Conservation (phyloP, 2,797 vertebrate genomes). For the Epinephelus coioides region DNA sequence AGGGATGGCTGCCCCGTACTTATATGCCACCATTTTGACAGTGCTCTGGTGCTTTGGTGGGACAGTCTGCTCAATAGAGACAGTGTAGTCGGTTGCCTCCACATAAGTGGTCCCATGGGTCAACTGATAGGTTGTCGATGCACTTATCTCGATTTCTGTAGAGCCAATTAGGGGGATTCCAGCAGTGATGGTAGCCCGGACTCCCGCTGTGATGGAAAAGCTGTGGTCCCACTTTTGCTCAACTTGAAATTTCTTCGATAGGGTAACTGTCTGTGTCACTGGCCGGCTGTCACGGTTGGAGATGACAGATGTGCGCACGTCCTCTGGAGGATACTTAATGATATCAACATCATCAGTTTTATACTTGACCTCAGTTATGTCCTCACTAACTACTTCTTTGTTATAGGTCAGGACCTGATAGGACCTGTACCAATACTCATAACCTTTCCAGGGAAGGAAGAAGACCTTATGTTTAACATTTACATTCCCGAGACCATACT, state of each 20-base stretch:
- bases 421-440: conserved; percentile 63
- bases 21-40: conserved; percentile 61
- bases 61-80: conserved; percentile 44
- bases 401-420: conserved; percentile 74
- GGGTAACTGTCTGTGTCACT: conserved; percentile 41
- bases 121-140: conserved; percentile 36
- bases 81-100: conserved; percentile 47
- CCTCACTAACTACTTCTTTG: conserved; percentile 49
- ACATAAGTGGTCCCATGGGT: conserved; percentile 47
- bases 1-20: conserved; percentile 62
- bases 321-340: conserved; percentile 54
- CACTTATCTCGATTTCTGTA: conserved; percentile 26
- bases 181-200: conserved; percentile 30
- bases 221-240: conserved; percentile 67
- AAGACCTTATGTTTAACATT: conserved; percentile 55
- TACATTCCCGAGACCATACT: conserved; percentile 79
- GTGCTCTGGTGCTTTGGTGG: conserved; percentile 69
- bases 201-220: conserved; percentile 45
- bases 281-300: conserved; percentile 54
- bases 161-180: conserved; percentile 47
- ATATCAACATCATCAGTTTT: conserved; percentile 44
- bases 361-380: conserved; percentile 62
- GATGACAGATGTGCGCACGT: conserved; percentile 47
- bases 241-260: conserved; percentile 47
- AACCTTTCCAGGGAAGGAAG: conserved; percentile 67